phyloP scores from a whole-genome alignment of 2,113 vertebrate species.

The Thymallus thymallus region DNA sequence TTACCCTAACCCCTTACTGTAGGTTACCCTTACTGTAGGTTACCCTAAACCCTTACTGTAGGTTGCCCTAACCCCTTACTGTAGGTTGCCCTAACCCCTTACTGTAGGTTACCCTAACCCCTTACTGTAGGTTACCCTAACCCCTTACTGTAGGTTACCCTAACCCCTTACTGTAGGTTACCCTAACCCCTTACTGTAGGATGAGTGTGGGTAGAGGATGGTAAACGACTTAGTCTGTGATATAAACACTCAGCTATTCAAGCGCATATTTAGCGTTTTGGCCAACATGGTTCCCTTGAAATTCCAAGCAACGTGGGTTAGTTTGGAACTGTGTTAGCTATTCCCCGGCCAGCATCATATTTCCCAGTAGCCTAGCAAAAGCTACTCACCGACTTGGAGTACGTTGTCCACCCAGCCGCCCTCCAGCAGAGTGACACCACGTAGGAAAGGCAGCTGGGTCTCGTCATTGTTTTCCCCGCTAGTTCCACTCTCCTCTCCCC shows the following conservation, averaged over 20 bases:
- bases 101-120: too few relatives aligned
- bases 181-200: conserved; percentile 52
- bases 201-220: conserved; percentile 43
- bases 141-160: too few relatives aligned
- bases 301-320: conserved; percentile 35
- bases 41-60: too few relatives aligned
- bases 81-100: too few relatives aligned
- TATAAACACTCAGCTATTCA: conserved; percentile 25
- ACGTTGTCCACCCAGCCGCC: conserved; percentile 97
- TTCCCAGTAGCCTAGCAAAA: conserved; percentile 14
- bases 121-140: too few relatives aligned
- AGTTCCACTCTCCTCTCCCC: conserved; percentile 83
- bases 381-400: conserved; percentile 96
- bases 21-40: too few relatives aligned
- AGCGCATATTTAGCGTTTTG: conserved; percentile 8
- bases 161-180: too few relatives aligned
- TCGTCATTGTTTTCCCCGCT: conserved; percentile 86
- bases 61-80: too few relatives aligned
- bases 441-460: conserved; percentile 91
- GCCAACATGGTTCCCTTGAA: conserved; percentile 50
- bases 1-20: too few relatives aligned
- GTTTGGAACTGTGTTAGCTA: neutral
- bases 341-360: conserved; percentile 18
- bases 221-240: conserved; percentile 52
- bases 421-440: conserved; percentile 93